These are phyloP conservation scores for Hassar affinis DNA, from an alignment of 2,113 vertebrate species.

Conservation along the genomic window DNA sequence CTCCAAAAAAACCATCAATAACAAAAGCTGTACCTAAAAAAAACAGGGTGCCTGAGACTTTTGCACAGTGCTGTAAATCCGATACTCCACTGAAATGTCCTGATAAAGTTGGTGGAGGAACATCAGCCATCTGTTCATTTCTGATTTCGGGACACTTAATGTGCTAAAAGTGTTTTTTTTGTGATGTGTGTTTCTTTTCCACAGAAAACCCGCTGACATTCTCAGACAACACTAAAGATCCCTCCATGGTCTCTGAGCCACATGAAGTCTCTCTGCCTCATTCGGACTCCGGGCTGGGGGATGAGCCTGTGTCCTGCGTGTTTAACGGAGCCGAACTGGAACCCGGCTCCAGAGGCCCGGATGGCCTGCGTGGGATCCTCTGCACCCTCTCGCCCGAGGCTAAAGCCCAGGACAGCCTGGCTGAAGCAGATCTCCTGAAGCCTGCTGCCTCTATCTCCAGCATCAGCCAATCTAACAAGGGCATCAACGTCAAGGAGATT, in stretches of 20 bases:
- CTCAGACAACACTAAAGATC: slow-evolving; percentile 76
- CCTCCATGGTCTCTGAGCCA: slow-evolving; percentile 73
- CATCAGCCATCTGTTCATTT: too few species aligned
- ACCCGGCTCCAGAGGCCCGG: slow-evolving; percentile 67
- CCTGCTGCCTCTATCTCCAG: slow-evolving; percentile 80
- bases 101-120: too few species aligned
- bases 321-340: slow-evolving; percentile 85
- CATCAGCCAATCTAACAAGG: slow-evolving; percentile 85
- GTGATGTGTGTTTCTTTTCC: slow-evolving; percentile 13
- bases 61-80: too few species aligned
- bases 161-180: too few species aligned
- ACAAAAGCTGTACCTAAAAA: too few species aligned
- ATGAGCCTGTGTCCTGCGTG: slow-evolving; percentile 80
- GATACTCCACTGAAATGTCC: too few species aligned
- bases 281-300: slow-evolving; percentile 87
- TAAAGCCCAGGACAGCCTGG: slow-evolving; percentile 84
- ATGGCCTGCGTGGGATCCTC: slow-evolving; percentile 82
- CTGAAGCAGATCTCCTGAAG: slow-evolving; percentile 78
- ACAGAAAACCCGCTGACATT: slow-evolving; percentile 80
- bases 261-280: slow-evolving; percentile 80
- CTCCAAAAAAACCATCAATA: too few species aligned
- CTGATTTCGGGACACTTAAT: too few species aligned
- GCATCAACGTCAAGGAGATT: slow-evolving; percentile 94
- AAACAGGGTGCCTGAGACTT: too few species aligned
- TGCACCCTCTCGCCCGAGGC: slow-evolving; percentile 85